phyloP scores from a whole-genome alignment of 53 echinoderm and acorn worm genomes.

The Echinometra lucunter region DNA sequence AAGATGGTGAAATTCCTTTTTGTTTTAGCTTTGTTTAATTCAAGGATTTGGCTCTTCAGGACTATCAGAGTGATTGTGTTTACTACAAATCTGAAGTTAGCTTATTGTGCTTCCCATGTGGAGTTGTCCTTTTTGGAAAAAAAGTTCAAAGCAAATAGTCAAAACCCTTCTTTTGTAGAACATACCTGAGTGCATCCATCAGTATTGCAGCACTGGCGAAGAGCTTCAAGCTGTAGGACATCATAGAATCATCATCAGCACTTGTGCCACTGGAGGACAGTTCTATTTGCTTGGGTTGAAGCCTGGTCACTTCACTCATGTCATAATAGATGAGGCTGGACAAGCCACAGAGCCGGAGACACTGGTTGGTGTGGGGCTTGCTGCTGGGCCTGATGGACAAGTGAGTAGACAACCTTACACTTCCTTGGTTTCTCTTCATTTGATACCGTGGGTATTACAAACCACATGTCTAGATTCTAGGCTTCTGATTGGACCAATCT shows the following conservation, averaged over 20 bases:
- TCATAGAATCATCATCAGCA: slow-evolving; percentile 87
- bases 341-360: slow-evolving; percentile 96
- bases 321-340: slow-evolving; percentile 95
- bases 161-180: slow-evolving; percentile 58
- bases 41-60: too few relatives aligned
- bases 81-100: too few relatives aligned
- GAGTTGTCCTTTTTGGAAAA: too few relatives aligned
- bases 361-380: slow-evolving; percentile 82
- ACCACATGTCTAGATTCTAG: too few relatives aligned
- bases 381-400: slow-evolving; percentile 90
- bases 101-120: too few relatives aligned
- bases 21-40: too few relatives aligned
- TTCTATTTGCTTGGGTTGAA: slow-evolving; percentile 90
- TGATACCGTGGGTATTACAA: too few relatives aligned
- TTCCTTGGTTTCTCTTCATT: too few relatives aligned
- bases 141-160: too few relatives aligned
- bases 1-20: too few relatives aligned
- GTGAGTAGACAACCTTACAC: slow-evolving; percentile 62
- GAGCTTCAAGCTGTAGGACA: slow-evolving; percentile 79
- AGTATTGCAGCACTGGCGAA: slow-evolving; percentile 84
- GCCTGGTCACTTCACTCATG: slow-evolving; percentile 94
- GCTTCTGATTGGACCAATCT: too few relatives aligned
- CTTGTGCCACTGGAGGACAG: slow-evolving; percentile 85
- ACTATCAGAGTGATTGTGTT: too few relatives aligned
- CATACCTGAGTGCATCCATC: slow-evolving; percentile 81